A percentile compares a stretch with the other conserved stretches of the same genome.
Evolutionary conservation across 2,888 invertebrate genomes (phyloP).

Genomic region (Leucoptera coffeella): DNA sequence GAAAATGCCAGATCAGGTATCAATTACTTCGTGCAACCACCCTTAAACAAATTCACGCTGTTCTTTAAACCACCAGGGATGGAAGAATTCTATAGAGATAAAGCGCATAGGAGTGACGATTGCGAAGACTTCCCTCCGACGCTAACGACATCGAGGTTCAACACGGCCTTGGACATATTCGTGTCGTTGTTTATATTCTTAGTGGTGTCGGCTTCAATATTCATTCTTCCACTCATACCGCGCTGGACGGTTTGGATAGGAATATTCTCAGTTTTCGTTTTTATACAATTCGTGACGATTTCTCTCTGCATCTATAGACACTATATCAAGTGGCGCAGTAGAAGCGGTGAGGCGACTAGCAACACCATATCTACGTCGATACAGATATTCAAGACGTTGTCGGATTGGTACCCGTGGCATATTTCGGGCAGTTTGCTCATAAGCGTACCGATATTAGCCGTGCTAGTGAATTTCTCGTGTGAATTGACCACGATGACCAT

Average conservation of each 20-base stretch:
- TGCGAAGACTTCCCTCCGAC: slow-evolving; percentile 69
- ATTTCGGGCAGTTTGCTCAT: slow-evolving; percentile 75
- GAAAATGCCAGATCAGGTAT: slow-evolving; percentile 80
- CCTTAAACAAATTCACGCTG: slow-evolving; percentile 72
- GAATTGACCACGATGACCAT: slow-evolving; percentile 42
- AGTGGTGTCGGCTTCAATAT: slow-evolving; percentile 61
- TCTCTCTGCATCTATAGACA: slow-evolving; percentile 60
- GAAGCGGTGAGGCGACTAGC: slow-evolving; percentile 19
- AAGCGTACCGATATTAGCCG: slow-evolving; percentile 73
- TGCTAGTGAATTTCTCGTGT: slow-evolving; percentile 73
- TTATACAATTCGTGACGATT: slow-evolving; percentile 61
- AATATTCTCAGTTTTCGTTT: slow-evolving; percentile 58
- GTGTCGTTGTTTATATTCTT: slow-evolving; percentile 74
- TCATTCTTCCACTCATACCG: slow-evolving; percentile 46
- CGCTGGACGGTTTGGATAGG: slow-evolving; percentile 56
- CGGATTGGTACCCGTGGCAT: slow-evolving; percentile 88
- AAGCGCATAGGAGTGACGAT: slow-evolving; percentile 72
- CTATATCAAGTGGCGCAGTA: slow-evolving; percentile 41
- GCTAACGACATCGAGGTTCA: slow-evolving; percentile 81
- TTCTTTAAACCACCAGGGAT: slow-evolving; percentile 76
- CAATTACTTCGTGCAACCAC: slow-evolving; percentile 81
- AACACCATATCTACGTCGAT: slow-evolving; percentile 22
- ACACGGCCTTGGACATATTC: slow-evolving; percentile 81
- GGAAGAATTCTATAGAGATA: slow-evolving; percentile 77
- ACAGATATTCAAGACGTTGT: slow-evolving; percentile 43